Evolutionary conservation across 2,888 invertebrate species (phyloP).

Genomic region (Parnassius orleans): DNA sequence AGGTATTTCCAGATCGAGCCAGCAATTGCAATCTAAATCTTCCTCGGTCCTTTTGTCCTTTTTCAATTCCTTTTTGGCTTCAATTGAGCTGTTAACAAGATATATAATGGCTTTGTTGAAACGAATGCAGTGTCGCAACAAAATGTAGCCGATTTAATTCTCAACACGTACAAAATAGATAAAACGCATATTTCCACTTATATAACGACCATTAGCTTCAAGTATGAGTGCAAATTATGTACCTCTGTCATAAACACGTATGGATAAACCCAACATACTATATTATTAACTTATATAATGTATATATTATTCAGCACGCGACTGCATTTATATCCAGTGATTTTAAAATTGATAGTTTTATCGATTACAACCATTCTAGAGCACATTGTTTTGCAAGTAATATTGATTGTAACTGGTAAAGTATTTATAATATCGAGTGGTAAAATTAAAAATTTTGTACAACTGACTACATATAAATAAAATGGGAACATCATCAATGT

Average conservation of each 20-base stretch:
- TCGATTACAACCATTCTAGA: conserved; percentile 7
- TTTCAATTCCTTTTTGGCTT: conserved; percentile 4
- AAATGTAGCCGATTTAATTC: conserved; percentile 10
- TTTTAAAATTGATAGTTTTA: conserved; percentile 12
- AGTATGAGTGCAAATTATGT: background rate
- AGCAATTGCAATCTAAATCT: too few relatives aligned
- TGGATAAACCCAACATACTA: background rate
- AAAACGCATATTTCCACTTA: conserved; percentile 5
- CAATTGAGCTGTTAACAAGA: conserved; percentile 12
- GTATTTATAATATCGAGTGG: too few relatives aligned
- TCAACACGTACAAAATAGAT: conserved; percentile 12
- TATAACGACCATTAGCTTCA: conserved; percentile 12
- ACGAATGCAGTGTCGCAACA: background rate
- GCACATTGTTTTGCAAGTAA: background rate
- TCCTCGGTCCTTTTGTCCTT: background rate
- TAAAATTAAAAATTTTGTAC: background rate
- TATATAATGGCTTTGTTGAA: conserved; percentile 1
- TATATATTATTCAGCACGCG: conserved; percentile 11
- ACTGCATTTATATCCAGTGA: conserved; percentile 7
- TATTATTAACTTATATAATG: background rate
- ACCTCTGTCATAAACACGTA: background rate
- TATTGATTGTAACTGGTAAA: too few relatives aligned
- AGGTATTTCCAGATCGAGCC: too few relatives aligned
- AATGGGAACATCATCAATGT: too few relatives aligned
- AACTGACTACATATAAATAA: too few relatives aligned